Evolutionary conservation across 2,797 vertebrate species (phyloP).

Genomic region (Platyrinchus mystaceus): DNA sequence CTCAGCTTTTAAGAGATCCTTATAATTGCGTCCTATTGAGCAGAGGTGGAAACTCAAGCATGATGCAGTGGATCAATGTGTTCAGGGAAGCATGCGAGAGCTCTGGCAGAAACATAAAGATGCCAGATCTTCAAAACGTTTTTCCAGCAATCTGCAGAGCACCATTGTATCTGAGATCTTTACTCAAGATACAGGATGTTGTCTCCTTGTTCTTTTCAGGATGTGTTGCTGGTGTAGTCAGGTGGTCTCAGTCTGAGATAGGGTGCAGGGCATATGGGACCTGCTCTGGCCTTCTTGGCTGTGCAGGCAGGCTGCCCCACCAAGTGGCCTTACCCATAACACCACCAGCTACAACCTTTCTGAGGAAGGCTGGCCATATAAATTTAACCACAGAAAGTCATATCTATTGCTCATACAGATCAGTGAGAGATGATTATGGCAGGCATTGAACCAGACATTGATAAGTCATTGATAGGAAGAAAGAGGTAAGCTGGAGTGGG

Average conservation of each 20-base stretch:
- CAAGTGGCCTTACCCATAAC: not conserved
- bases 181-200: not conserved
- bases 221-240: not conserved
- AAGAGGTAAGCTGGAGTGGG: not conserved
- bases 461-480: not conserved
- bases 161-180: not conserved
- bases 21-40: not conserved
- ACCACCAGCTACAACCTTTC: not conserved
- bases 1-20: not conserved
- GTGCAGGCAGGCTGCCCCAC: fast-evolving
- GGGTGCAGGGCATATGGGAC: not conserved
- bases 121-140: not conserved
- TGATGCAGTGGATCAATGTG: not conserved
- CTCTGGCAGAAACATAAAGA: not conserved
- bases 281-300: not conserved
- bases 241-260: not conserved
- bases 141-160: not conserved
- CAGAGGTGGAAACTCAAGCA: not conserved
- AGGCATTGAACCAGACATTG: not conserved
- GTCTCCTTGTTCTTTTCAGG: not conserved
- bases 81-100: not conserved
- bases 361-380: not conserved
- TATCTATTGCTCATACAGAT: not conserved
- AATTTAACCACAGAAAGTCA: not conserved
- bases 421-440: not conserved